A percentile compares a stretch with the other conserved stretches of the same genome.
Evolutionary conservation across 2,797 vertebrate species (phyloP).

Genomic region (Crax fasciolata): DNA sequence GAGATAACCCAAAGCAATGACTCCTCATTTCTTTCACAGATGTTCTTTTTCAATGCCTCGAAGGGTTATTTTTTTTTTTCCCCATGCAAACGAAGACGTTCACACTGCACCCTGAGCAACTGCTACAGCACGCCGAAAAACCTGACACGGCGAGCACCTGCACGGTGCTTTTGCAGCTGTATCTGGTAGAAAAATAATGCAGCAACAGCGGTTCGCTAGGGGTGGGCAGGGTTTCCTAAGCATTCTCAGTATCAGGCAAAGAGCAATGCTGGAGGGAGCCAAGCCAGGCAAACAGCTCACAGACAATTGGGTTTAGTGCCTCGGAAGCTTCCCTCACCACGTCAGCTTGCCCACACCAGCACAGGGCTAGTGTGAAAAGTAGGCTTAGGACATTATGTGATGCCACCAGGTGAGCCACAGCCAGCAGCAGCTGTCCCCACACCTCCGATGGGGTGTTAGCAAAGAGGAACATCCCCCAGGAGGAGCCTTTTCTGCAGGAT

Average conservation of each 20-base stretch:
- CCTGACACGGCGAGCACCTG: background rate
- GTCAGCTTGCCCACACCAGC: rapidly evolving
- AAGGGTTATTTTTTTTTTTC: background rate
- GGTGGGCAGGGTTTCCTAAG: background rate
- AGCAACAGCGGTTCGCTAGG: background rate
- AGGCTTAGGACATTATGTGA: background rate
- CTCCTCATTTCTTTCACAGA: background rate
- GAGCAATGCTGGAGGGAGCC: background rate
- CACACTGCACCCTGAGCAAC: background rate
- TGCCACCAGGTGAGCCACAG: background rate
- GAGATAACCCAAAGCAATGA: background rate
- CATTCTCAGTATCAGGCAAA: background rate
- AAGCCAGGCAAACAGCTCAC: background rate
- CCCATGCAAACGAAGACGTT: background rate
- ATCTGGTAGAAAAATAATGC: background rate
- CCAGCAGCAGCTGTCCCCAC: background rate
- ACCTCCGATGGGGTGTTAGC: background rate
- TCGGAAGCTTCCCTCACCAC: background rate
- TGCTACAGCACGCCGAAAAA: background rate
- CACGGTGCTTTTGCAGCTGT: background rate
- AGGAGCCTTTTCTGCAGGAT: background rate
- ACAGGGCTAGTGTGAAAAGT: background rate
- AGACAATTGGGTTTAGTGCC: background rate
- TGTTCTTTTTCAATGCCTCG: background rate
- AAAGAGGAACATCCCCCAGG: background rate